Evolutionary conservation across 2,113 vertebrate genomes (phyloP).

Genomic region (Delphinapterus leucas): DNA sequence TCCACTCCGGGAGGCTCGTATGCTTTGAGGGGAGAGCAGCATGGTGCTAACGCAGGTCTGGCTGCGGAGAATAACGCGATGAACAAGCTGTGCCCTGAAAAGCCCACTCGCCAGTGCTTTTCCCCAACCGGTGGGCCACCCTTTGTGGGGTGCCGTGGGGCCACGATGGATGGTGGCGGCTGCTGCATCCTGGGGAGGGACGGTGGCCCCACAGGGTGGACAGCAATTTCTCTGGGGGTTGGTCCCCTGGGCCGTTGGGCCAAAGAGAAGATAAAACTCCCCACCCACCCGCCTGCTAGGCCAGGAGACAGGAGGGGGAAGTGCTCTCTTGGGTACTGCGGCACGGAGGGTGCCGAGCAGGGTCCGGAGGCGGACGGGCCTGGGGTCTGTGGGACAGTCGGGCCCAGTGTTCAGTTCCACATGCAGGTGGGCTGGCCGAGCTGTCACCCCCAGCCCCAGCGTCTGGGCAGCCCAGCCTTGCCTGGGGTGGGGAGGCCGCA

Average conservation of each 20-base stretch:
- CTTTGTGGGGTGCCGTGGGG: neutral
- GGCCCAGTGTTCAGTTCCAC: neutral
- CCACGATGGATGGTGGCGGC: neutral
- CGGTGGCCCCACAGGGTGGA: fast-evolving
- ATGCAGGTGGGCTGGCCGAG: neutral
- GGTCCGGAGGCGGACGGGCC: too few relatives aligned
- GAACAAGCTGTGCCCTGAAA: neutral
- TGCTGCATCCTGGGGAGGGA: fast-evolving
- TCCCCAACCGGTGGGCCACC: neutral
- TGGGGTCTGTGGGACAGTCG: neutral
- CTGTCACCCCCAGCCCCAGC: fast-evolving
- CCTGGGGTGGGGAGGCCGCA: neutral
- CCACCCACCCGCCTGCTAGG: neutral
- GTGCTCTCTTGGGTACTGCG: neutral
- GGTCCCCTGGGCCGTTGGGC: fast-evolving
- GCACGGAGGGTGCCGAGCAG: neutral
- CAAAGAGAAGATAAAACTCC: neutral
- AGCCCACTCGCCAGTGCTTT: neutral
- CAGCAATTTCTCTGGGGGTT: neutral
- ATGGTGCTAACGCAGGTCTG: neutral
- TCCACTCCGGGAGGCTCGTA: neutral
- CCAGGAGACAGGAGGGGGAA: neutral
- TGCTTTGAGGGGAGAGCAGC: fast-evolving
- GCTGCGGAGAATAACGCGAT: neutral
- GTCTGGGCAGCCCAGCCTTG: neutral